Evolutionary conservation across 2,113 vertebrate genomes (phyloP).

Genomic region (Brachionichthys hirsutus): DNA sequence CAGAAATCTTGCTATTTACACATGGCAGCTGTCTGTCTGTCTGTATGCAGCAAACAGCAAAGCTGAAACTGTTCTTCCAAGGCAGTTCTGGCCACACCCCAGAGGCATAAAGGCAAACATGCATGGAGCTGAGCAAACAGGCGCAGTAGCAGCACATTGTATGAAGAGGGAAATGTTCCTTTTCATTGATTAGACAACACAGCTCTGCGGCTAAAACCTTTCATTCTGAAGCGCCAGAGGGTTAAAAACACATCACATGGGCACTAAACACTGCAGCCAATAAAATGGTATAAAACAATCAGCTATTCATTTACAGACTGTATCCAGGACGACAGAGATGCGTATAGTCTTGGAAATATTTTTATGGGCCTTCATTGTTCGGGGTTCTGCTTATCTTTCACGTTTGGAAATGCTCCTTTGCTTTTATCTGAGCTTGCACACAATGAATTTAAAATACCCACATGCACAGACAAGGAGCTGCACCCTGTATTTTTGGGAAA

Average conservation of each 20-base stretch:
- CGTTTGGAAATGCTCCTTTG: conserved; percentile 21
- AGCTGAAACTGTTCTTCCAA: conserved; percentile 42
- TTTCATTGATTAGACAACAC: not conserved
- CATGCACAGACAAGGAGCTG: conserved; percentile 2
- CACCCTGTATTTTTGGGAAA: conserved; percentile 23
- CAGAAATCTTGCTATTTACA: conserved; percentile 23
- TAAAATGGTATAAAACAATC: not conserved
- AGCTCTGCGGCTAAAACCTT: too few relatives aligned
- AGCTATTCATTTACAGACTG: not conserved
- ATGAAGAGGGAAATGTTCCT: not conserved
- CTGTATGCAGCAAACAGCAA: conserved; percentile 11
- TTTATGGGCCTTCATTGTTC: not conserved
- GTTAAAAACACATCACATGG: not conserved
- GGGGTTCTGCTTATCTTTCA: conserved; percentile 20
- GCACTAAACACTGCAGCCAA: too few relatives aligned
- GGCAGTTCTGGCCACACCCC: conserved; percentile 42
- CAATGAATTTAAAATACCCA: not conserved
- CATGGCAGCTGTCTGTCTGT: conserved; percentile 17
- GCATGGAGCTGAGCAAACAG: conserved; percentile 32
- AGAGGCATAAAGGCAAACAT: conserved; percentile 23
- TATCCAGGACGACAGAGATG: not conserved
- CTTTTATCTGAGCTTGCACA: conserved; percentile 39
- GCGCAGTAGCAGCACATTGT: conserved; percentile 11
- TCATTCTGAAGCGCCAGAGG: not conserved
- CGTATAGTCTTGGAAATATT: not conserved